Conservation (phyloP, 2,113 vertebrate genomes). For the Gnathonemus echidnorhynchus region DNA sequence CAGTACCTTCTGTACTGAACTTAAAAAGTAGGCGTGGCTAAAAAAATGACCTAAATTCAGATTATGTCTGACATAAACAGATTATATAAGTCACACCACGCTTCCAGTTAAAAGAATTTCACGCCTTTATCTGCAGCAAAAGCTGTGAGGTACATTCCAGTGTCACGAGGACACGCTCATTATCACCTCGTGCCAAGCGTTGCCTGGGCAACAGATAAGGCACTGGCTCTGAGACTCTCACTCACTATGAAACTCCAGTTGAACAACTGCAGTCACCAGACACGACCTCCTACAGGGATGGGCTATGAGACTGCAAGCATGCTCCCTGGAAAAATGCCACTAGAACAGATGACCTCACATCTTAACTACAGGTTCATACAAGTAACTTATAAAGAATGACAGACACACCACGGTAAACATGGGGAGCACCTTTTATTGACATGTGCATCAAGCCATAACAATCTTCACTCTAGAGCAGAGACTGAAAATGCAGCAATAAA, state of each 20-base stretch:
- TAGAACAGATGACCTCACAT: neutral
- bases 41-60: neutral
- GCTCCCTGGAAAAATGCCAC: neutral
- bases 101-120: neutral
- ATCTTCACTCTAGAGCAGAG: neutral
- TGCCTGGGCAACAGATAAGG: slow-evolving; percentile 11
- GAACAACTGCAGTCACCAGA: neutral
- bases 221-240: neutral
- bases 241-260: neutral
- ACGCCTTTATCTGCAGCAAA: neutral
- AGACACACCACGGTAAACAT: neutral
- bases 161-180: neutral
- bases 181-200: neutral
- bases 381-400: neutral
- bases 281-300: neutral
- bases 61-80: neutral
- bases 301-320: neutral
- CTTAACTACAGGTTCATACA: neutral
- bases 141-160: neutral
- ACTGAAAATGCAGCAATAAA: slow-evolving; percentile 7
- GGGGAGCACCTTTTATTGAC: slow-evolving; percentile 14
- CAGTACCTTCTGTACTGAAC: neutral
- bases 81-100: neutral
- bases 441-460: neutral
- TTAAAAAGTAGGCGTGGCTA: neutral